Conservation (phyloP, 2,888 invertebrate genomes). For the Tetanocera ferruginea region DNA sequence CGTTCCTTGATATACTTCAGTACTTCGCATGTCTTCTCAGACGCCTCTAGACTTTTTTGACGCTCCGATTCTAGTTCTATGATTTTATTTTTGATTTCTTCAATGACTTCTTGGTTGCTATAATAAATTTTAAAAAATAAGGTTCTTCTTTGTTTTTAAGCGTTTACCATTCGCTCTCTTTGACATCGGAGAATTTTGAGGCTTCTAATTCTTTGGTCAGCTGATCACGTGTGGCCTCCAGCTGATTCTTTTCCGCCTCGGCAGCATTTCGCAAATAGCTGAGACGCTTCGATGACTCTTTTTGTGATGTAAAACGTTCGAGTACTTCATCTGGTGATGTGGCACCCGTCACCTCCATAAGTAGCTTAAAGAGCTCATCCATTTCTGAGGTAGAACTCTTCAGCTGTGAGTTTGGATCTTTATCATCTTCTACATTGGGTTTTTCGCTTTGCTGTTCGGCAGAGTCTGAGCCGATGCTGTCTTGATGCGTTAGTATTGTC, state of each 20-base stretch:
- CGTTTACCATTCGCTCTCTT: constrained; percentile 83
- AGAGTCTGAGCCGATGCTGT: constrained; percentile 73
- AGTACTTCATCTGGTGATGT: constrained; percentile 82
- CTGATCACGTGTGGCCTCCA: constrained; percentile 78
- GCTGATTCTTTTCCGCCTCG: constrained; percentile 79
- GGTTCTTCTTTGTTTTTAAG: neutral
- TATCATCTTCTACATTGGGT: constrained; percentile 65
- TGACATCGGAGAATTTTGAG: constrained; percentile 83
- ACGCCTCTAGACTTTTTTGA: constrained; percentile 65
- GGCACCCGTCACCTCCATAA: constrained; percentile 84
- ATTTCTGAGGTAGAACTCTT: constrained; percentile 68
- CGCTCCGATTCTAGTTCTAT: constrained; percentile 70
- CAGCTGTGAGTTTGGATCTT: constrained; percentile 64
- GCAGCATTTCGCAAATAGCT: constrained; percentile 79
- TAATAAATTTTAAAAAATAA: neutral
- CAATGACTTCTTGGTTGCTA: constrained; percentile 82
- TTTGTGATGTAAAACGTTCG: constrained; percentile 80
- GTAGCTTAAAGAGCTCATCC: constrained; percentile 79
- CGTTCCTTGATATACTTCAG: constrained; percentile 65
- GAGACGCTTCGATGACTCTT: constrained; percentile 79
- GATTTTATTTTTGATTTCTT: constrained; percentile 75
- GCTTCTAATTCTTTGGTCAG: constrained; percentile 80
- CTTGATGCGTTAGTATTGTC: constrained; percentile 72
- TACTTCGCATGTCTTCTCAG: constrained; percentile 61
- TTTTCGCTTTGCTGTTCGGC: constrained; percentile 68